Percentiles rank a stretch among this genome's conserved stretches.
These are phyloP conservation scores for Hafferia zeledoni DNA, from an alignment of 2,797 vertebrate genomes.

Conservation along the genomic window DNA sequence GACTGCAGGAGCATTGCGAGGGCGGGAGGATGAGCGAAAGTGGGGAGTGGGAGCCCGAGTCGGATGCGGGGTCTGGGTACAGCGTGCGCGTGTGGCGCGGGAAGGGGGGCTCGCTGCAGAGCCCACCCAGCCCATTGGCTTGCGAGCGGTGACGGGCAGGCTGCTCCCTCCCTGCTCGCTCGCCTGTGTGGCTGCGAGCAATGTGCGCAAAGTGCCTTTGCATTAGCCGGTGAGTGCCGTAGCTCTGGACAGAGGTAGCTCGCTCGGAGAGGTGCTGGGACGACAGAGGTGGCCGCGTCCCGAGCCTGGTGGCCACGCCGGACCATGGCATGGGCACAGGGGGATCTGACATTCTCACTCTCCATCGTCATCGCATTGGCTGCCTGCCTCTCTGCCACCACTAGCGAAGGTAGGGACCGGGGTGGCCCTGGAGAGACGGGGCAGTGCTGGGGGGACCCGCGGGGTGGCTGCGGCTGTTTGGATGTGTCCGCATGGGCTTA, in stretches of 20 bases:
- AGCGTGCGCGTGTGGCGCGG: background rate
- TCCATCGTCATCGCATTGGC: slow-evolving; percentile 66
- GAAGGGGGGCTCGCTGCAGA: slow-evolving; percentile 5
- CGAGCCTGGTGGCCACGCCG: background rate
- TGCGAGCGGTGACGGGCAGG: slow-evolving; percentile 68
- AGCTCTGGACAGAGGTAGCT: background rate
- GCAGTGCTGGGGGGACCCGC: background rate
- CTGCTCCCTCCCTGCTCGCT: slow-evolving; percentile 65
- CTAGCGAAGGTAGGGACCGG: slow-evolving; percentile 77
- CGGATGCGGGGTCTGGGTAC: background rate
- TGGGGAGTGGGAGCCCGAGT: background rate
- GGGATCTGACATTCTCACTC: slow-evolving; percentile 61
- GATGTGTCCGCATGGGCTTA: background rate
- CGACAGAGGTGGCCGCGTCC: slow-evolving; percentile 19
- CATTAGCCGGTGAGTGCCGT: slow-evolving; percentile 37
- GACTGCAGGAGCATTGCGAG: fast-evolving
- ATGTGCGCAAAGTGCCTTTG: slow-evolving; percentile 72
- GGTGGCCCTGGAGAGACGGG: background rate
- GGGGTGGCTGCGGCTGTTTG: background rate
- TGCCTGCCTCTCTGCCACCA: slow-evolving; percentile 73
- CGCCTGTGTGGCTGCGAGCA: slow-evolving; percentile 65
- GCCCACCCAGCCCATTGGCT: slow-evolving; percentile 76
- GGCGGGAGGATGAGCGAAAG: fast-evolving
- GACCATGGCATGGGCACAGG: slow-evolving; percentile 71
- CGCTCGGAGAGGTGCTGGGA: slow-evolving; percentile 17